Evolutionary conservation across 2,797 vertebrate genomes (phyloP), one percentile per base, ranked within the genome.

Genomic region (Enteromius anoplus): DNA sequence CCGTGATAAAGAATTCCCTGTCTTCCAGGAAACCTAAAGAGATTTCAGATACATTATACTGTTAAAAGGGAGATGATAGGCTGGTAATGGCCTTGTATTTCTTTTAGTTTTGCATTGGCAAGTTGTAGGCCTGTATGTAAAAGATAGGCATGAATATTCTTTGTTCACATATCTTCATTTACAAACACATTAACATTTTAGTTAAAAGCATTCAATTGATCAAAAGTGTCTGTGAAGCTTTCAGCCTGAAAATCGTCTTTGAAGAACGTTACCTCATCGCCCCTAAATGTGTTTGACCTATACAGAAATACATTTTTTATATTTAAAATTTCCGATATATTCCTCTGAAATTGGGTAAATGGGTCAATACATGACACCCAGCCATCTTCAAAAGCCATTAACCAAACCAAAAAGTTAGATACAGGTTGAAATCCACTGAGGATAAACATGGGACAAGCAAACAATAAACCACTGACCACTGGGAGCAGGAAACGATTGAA

Each of bases 1-100:
- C 64, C 51, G 15, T 77, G 62, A 58, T 69, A 4, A 62, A 55
- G 62, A 68, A n/a, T 34, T 76, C 49, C n/a, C 23, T 15, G 53
- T 64, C 29, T 62, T 64, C 75, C 53, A 71, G 75, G 40, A 77
- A 77, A 49, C 10, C 37, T 49, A 11, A 77, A 83, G 66, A 23
- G 40, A 45, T 23, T 66, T 66, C 40, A 64, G 55, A 65, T 64
- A 12, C 42, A 10, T 7, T 55, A 12, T 26, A 47, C 42, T 66
- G 34, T 58, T 47, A 40, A 23, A 65, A 7, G 15, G n/a, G 17
- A 78, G 19, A 21, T 45, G 23, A 40, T 23, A 32, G 14, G 40
- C 37, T 26, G 75, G 3, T 64, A 64, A 65, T 64, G 60, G 4
- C 45, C 17, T 76, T 76, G 45, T 80, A n/a, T 40, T 40, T 40